Conservation (phyloP, 2,113 vertebrate genomes). For the Oncorhynchus nerka region DNA sequence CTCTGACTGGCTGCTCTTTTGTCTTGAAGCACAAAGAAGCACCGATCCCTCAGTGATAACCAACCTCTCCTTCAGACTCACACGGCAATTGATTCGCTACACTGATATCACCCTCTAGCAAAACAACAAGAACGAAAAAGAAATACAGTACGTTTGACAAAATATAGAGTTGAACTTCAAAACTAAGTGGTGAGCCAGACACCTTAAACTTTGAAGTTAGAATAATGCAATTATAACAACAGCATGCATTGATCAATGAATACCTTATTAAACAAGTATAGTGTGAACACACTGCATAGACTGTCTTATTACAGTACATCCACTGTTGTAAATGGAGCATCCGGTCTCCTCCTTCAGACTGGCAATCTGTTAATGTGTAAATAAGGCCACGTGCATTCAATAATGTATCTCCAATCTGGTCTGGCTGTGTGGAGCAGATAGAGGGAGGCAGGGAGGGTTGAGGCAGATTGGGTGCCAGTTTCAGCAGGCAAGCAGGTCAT, state of each 20-base stretch:
- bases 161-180: neutral
- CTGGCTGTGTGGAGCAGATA: neutral
- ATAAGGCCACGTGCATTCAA: neutral
- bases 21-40: constrained; percentile 42
- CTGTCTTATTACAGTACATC: neutral
- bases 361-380: constrained; percentile 16
- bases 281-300: neutral
- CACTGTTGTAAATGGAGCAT: constrained; percentile 12
- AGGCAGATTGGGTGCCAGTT: constrained; percentile 7
- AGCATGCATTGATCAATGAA: neutral
- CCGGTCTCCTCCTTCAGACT: constrained; percentile 14
- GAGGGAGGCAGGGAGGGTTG: neutral
- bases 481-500: constrained; percentile 40
- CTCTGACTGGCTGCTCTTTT: constrained; percentile 36
- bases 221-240: neutral
- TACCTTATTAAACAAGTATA: neutral
- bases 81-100: neutral
- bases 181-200: neutral
- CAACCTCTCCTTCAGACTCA: neutral
- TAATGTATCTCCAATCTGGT: constrained; percentile 13
- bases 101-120: constrained; percentile 13
- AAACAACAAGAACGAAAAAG: constrained; percentile 10
- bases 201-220: neutral
- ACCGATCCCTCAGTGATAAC: constrained; percentile 26
- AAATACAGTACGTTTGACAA: neutral